Evolutionary conservation across 2,888 invertebrate species (phyloP), one percentile per base, ranked within the genome.

Genomic region (Drosophila gaucha): DNA sequence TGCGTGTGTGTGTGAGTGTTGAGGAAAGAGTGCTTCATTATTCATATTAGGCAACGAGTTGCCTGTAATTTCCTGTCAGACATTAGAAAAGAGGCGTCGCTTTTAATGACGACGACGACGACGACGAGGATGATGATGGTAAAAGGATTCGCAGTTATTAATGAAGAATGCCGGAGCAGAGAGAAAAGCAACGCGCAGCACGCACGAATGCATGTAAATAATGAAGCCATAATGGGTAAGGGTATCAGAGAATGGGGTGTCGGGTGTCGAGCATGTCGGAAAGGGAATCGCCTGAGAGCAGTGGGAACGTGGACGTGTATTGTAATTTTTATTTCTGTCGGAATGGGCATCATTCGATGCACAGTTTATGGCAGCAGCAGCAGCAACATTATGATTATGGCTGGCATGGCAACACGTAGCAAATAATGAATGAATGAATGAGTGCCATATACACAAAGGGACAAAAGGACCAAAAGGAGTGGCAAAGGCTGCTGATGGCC

Each of bases 141-240:
- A 55, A 75, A 85, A 86, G 85, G 85, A 80, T 78, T 78, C 75
- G 28, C 62, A 60, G 58, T 74, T 86, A 86, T 86, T 86, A 82
- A 84, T 68, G 67, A 72, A 46, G 46, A 58, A 44, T 30, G 72
- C 63, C 47, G 44, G 41, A 38, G 50, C 33, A 10, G 24, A 41
- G 38, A 35, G 41, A 6, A 9, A 22, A 35, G 24, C 16, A 47
- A 22, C 3, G 26, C 36, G 24, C 33, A 57, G 58, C 71, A 88
- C 86, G 89, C 88, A 83, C 88, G 80, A 86, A 74, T 78, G 80
- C 75, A 74, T 76, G 60, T 67, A 74, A 70, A 77, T 76, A 77
- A 77, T 68, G 75, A 79, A 63, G 65, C 54, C 54, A 73, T 73
- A 76, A 80, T 68, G 74, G 36, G 12, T 16, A 26, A 31, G 59